Evolutionary conservation across 2,797 vertebrate genomes (phyloP), one percentile per base, ranked within the genome.

Genomic region (Galaxias olidus): DNA sequence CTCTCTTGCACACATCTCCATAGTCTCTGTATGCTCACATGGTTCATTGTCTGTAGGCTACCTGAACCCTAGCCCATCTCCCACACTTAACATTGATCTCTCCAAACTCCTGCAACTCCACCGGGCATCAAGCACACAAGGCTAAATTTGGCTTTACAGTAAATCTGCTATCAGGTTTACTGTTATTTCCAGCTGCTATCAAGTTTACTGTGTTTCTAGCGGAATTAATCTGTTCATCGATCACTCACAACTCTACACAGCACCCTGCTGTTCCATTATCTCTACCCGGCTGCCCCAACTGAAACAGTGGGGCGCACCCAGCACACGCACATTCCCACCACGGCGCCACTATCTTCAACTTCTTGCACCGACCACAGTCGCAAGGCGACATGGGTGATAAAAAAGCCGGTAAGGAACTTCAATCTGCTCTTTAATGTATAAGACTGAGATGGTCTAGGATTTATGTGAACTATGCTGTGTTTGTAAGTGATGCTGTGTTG

Each of bases 371-470:
- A 58, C 40, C 59, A 11, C 40, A 11, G 14, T 17, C 66, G 69
- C 78, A 19, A 67, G 71, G 74, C 77, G 83, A 87, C 78, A 90
- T 90, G 89, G 77, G 86, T 61, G 89, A 89, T 66, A 90, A 90
- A 88, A 78, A 86, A 75, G 84, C 85, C 72, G 89, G 89, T 90
- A 86, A 89, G 84, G 59, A 81, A 80, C 66, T 53, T 72, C 52
- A 71, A 69, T n/a, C n/a, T 58, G 58, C 71, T 68, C 43, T 66
- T 61, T 4, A 9, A 1, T 60, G 13, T 9, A 10, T 48, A 13
- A 8, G 68, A 66, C 66, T 59, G 65, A 6, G 49, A 49, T 53
- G 18, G 51, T 6, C 47, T 13, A 1, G 19, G 65, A 50, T 52
- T 12, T 45, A 47, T 43, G 17, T 20, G 8, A 30, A 11, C 69